Evolutionary conservation across 2,113 vertebrate species (phyloP), one percentile per base, ranked within the genome.

Genomic region (Gorsachius goisagi): DNA sequence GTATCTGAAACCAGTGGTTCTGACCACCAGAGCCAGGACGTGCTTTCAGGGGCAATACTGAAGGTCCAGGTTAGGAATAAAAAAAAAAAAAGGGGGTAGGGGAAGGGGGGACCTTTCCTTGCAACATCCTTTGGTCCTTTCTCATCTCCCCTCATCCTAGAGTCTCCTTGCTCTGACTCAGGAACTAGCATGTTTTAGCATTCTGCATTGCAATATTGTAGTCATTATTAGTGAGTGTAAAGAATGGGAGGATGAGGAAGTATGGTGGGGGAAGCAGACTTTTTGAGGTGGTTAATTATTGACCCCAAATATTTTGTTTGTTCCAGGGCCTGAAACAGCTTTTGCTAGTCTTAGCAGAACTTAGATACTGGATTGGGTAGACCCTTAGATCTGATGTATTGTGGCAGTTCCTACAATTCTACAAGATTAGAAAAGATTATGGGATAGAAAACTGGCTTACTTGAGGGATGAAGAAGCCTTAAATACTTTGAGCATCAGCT

Each of bases 361-460:
- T 73, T 39, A 32, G 16, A 49, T 71, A 12, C 24, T 58, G 62
- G 20, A 4, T 26, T 85, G 32, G 6, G 26, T 73, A 76, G 35
- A 52, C 33, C 30, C 32, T 76, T 92, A 72, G 35, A 55, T 56
- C 58, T 85, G 24, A 60, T 26, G 17, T 59, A n/a, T 30, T 79
- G 39, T 93, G 75, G 32, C 71, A 63, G 18, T 95, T 94, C 28
- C 75, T 59, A 47, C 32, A 35, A 64, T 93, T 80, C 72, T 88
- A 30, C 37, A 74, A 84, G 60, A 80, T 67, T 90, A 89, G 52
- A 86, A 39, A 71, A 93, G 52, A 95, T 92, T 90, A 75, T 28
- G 45, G 72, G 39, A 44, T 49, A 84, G 83, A 92, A 95, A 92
- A 86, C n/a, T 81, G 73, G 68, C 41, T 93, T 93, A 75, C 39